Percentiles rank a stretch among this genome's conserved stretches.
These are phyloP conservation scores for Acanthosepion esculentum DNA, from an alignment of 2,888 invertebrate species.

Conservation along the genomic window DNA sequence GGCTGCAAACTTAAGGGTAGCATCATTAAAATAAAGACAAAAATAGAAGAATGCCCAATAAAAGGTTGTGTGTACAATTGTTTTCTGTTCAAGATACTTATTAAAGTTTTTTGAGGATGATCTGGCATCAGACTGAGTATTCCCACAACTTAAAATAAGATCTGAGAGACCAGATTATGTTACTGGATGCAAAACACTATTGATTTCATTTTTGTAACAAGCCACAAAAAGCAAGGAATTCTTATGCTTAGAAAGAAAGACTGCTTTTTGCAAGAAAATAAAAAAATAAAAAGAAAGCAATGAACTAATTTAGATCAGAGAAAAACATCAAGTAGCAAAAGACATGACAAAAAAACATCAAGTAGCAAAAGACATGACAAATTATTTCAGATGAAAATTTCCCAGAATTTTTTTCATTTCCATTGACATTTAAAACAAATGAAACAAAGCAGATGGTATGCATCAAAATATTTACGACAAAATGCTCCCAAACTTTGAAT, in stretches of 20 bases:
- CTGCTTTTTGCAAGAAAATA: background rate
- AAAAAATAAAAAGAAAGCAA: background rate
- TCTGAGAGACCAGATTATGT: background rate
- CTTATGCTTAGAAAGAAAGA: background rate
- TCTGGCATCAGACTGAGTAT: background rate
- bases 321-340: background rate
- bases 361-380: background rate
- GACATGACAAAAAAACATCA: no score
- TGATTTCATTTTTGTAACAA: background rate
- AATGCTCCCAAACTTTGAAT: background rate
- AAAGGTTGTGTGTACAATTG: no score
- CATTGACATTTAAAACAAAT: background rate
- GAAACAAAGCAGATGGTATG: background rate
- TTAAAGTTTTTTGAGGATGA: background rate
- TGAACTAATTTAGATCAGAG: background rate
- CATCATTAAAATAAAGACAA: no score
- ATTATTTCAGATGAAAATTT: slow-evolving; percentile 18
- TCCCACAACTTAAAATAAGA: background rate
- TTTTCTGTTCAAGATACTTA: background rate
- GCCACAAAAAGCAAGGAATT: background rate
- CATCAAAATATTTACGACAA: background rate
- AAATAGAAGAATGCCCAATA: no score
- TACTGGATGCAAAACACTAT: background rate
- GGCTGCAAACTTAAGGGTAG: no score
- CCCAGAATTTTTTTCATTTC: background rate